phyloP scores from a whole-genome alignment of 1,140 invertebrate genomes.

The honey bee (Apis mellifera) region DNA sequence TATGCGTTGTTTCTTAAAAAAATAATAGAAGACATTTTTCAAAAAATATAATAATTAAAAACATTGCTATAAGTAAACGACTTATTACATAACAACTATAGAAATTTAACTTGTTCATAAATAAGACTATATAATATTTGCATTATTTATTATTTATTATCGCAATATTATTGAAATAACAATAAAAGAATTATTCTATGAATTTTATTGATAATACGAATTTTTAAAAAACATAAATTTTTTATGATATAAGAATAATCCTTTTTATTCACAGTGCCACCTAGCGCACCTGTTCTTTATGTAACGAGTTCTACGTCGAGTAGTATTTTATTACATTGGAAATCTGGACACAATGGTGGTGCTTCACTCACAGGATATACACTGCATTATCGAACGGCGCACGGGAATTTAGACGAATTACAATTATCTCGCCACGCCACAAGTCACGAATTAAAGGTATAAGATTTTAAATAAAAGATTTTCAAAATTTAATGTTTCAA shows the following conservation, averaged over 20 bases:
- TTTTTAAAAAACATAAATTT: too few species aligned
- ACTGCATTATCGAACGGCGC: slow-evolving; percentile 85
- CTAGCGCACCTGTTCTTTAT: slow-evolving; percentile 86
- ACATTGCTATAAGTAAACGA: too few species aligned
- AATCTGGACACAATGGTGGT: slow-evolving; percentile 86
- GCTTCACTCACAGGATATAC: slow-evolving; percentile 86
- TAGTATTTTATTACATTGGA: slow-evolving; percentile 88
- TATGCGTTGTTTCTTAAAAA: too few species aligned
- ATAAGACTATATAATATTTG: too few species aligned
- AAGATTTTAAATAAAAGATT: background rate
- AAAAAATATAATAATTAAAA: too few species aligned
- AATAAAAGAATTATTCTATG: too few species aligned
- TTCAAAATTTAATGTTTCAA: background rate
- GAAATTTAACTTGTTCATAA: too few species aligned
- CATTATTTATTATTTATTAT: too few species aligned
- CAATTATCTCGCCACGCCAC: slow-evolving; percentile 84
- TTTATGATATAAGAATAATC: background rate
- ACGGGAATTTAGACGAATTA: slow-evolving; percentile 85
- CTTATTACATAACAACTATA: too few species aligned
- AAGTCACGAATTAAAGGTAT: slow-evolving; percentile 86
- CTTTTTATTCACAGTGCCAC: slow-evolving; percentile 82
- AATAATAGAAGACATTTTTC: too few species aligned
- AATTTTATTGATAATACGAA: too few species aligned
- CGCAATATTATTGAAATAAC: too few species aligned
- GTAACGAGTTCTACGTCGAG: slow-evolving; percentile 87